Conservation (phyloP, 1,140 invertebrate species). For the Conopomorpha cramerella region DNA sequence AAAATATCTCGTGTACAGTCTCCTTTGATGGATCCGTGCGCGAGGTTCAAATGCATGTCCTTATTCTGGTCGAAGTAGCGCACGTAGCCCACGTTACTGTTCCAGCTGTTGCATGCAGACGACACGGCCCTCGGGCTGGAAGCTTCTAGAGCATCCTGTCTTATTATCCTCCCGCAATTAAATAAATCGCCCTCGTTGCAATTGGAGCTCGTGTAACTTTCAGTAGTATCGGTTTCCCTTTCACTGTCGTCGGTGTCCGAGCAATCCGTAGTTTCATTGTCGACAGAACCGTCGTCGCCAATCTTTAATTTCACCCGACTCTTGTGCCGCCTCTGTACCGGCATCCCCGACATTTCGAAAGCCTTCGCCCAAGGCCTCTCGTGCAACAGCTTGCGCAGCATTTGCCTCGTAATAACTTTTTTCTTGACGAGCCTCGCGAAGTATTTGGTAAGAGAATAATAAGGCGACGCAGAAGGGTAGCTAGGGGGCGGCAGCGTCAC, state of each 20-base stretch:
- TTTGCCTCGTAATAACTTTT: conserved; percentile 69
- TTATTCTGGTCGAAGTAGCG: conserved; percentile 61
- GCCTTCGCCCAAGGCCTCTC: conserved; percentile 49
- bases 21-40: conserved; percentile 15
- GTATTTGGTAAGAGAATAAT: conserved; percentile 73
- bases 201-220: conserved; percentile 35
- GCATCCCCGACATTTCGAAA: conserved; percentile 55
- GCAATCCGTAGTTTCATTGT: conserved; percentile 51
- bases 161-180: conserved; percentile 45
- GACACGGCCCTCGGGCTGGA: conserved; percentile 35
- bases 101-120: conserved; percentile 51
- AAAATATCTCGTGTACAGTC: conserved; percentile 52
- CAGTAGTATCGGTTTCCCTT: conserved; percentile 35
- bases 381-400: conserved; percentile 72
- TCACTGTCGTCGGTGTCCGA: conserved; percentile 31
- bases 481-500: conserved; percentile 65
- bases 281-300: conserved; percentile 56
- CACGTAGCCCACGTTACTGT: conserved; percentile 67
- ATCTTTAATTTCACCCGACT: conserved; percentile 60
- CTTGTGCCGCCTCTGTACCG: conserved; percentile 59
- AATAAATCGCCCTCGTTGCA: conserved; percentile 27
- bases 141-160: conserved; percentile 64
- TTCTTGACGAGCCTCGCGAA: conserved; percentile 74
- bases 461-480: conserved; percentile 70
- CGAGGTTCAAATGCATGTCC: conserved; percentile 25